Conservation (phyloP, 2,888 invertebrate genomes). For the Odontothrips loti region DNA sequence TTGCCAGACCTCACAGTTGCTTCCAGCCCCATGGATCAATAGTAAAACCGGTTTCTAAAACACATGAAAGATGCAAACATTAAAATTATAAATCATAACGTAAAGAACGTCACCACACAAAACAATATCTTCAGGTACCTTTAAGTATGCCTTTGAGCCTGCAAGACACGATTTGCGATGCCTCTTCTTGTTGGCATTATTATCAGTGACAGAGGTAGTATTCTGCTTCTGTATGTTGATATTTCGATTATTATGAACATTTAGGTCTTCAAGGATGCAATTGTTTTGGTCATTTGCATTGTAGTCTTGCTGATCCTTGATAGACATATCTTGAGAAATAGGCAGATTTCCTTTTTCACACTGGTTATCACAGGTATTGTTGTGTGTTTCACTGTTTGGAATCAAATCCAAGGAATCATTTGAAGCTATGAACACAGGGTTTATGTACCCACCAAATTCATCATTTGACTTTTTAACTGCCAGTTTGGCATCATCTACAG, state of each 20-base stretch:
- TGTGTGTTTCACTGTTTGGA: not conserved
- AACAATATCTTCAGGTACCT: not conserved
- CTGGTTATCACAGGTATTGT: not conserved
- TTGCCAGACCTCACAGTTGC: slow-evolving; percentile 60
- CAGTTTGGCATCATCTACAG: not conserved
- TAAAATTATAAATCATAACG: not conserved
- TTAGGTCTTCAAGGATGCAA: too few species aligned
- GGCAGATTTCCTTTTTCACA: not conserved
- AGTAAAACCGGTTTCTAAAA: slow-evolving; percentile 53
- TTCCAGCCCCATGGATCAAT: slow-evolving; percentile 64
- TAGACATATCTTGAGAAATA: not conserved
- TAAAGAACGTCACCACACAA: not conserved
- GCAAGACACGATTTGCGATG: not conserved
- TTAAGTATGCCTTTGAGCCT: not conserved
- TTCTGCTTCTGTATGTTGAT: too few species aligned
- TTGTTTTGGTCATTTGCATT: not conserved
- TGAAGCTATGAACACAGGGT: slow-evolving; percentile 32
- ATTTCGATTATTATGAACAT: too few species aligned
- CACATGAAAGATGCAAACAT: slow-evolving; percentile 15
- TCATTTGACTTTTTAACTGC: not conserved
- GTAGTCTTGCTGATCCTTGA: not conserved
- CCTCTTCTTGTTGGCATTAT: not conserved
- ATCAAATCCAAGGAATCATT: slow-evolving; percentile 26
- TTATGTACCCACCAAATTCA: slow-evolving; percentile 31
- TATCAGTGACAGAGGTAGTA: not conserved